Conservation (phyloP, 2,888 invertebrate genomes). For the Ellobium chinense region DNA sequence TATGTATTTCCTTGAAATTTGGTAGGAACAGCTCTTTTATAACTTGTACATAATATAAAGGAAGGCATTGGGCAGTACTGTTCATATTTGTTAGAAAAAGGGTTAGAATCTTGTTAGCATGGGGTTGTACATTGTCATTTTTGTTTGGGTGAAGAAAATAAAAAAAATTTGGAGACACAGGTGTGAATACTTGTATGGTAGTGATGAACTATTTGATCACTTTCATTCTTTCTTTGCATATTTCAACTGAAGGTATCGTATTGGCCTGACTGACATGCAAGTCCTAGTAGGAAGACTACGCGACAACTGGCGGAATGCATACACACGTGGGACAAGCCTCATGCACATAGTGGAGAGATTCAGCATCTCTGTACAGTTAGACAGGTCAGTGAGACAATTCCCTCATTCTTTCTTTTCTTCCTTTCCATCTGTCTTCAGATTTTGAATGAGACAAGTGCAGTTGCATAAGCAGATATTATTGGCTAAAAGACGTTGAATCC, state of each 20-base stretch:
- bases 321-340: conserved; percentile 90
- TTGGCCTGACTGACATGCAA: conserved; percentile 90
- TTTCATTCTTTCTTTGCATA: not conserved
- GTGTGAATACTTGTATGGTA: not conserved
- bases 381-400: conserved; percentile 75
- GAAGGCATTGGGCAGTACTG: too few species aligned
- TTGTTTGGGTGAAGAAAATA: not conserved
- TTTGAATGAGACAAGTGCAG: too few species aligned
- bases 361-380: conserved; percentile 78
- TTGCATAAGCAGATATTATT: too few species aligned
- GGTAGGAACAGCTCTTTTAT: too few species aligned
- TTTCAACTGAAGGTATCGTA: conserved; percentile 77
- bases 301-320: conserved; percentile 94
- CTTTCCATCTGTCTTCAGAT: too few species aligned
- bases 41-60: too few species aligned
- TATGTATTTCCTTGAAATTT: too few species aligned
- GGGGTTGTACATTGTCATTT: not conserved
- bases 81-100: too few species aligned
- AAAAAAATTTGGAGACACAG: not conserved
- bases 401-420: too few species aligned
- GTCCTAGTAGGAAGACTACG: conserved; percentile 92
- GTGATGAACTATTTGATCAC: not conserved
- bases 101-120: too few species aligned
- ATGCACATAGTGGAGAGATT: conserved; percentile 92
- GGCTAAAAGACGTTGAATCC: too few species aligned